Evolutionary conservation across 2,888 invertebrate genomes (phyloP), one percentile per base, ranked within the genome.

Genomic region (Meandrusa payeni): DNA sequence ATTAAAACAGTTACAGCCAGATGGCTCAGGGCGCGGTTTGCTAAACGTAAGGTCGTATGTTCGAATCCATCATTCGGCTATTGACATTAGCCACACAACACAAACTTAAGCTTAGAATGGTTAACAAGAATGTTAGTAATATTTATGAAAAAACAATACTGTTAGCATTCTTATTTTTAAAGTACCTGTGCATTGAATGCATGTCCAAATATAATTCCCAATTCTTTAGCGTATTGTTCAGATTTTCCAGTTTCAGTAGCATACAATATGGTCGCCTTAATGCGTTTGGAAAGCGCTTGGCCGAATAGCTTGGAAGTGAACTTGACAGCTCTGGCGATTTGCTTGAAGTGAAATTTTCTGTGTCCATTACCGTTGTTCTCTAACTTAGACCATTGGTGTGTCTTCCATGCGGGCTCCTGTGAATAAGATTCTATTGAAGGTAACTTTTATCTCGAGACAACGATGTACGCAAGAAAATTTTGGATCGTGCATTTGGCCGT

Each of bases 221-320:
- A 83, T 60, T 95, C 95, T 64, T 95, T 96, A 22, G 97, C 97
- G 80, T 95, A 98, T 70, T 94, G 93, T 78, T 98, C 97, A 7
- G 98, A 97, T 78, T 95, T 97, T 52, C 98, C 97, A 0, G 98
- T 98, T 83, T 98, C 98, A 0, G 97, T 97, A 3, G 96, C 98
- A 75, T 95, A 98, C 5, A 98, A 81, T 26, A 98, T 95, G 0
- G 97, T 97, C 10, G 97, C 97, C 77, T 97, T 97, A 65, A 98
- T 96, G 55, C 98, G 90, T 57, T 96, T 93, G 2, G 97, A 97
- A 55, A 98, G 89, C 19, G 97, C 97, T 65, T 95, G 93, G 29
- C 97, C 96, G 86, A 97, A 98, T 59, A 98, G 89, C 86, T 97
- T 97, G 40, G 97, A 97, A 48, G 97, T 97, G 77, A 98, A 97